Conservation (phyloP, 2,797 vertebrate species). For the Cyclura pinguis region DNA sequence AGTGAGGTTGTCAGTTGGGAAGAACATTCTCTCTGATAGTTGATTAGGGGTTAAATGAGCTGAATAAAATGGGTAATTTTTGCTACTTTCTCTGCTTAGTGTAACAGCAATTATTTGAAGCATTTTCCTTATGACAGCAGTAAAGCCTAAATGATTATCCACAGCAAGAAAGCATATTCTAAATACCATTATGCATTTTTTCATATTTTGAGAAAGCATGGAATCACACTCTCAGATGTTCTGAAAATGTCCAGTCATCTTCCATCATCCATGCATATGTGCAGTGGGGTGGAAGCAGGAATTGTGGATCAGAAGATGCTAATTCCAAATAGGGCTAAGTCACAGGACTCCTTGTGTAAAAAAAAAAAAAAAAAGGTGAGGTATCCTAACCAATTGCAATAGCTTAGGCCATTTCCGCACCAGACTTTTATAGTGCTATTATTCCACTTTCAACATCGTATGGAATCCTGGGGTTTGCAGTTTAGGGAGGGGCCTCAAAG, state of each 20-base stretch:
- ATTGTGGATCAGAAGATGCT: neutral
- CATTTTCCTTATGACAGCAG: slow-evolving; percentile 63
- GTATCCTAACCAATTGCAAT: neutral
- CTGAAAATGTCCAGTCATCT: slow-evolving; percentile 27
- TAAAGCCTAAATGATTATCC: slow-evolving; percentile 66
- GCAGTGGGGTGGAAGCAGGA: neutral
- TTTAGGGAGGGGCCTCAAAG: too few relatives aligned
- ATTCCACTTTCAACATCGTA: too few relatives aligned
- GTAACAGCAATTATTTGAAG: slow-evolving; percentile 68
- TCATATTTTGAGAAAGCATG: slow-evolving; percentile 30
- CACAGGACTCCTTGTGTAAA: neutral
- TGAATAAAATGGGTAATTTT: slow-evolving; percentile 77
- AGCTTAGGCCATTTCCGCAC: neutral
- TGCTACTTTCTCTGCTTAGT: slow-evolving; percentile 71
- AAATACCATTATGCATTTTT: slow-evolving; percentile 55
- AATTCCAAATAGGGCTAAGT: neutral
- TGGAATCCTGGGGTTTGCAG: too few relatives aligned
- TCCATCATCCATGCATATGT: neutral
- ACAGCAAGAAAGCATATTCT: slow-evolving; percentile 64
- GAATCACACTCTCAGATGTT: neutral
- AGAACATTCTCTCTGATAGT: slow-evolving; percentile 74
- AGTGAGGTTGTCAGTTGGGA: slow-evolving; percentile 72
- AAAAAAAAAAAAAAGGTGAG: neutral
- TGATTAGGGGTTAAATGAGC: slow-evolving; percentile 82
- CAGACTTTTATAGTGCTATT: too few relatives aligned